Conservation (phyloP, 2,113 vertebrate genomes). For the Dissostichus mawsoni region DNA sequence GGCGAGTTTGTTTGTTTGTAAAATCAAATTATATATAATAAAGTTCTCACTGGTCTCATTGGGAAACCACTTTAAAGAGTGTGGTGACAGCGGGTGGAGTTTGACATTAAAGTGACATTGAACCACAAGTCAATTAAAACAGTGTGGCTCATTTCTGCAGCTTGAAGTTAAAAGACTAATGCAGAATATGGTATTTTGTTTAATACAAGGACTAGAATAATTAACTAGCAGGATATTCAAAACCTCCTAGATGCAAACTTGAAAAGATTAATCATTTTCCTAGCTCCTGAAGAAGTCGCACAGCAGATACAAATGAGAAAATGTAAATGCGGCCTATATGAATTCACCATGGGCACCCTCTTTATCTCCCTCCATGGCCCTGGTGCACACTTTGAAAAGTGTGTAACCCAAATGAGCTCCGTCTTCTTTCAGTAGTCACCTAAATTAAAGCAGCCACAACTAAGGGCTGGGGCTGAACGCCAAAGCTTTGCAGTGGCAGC, state of each 20-base stretch:
- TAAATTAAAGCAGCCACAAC: slow-evolving; percentile 80
- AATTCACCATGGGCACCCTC: slow-evolving; percentile 32
- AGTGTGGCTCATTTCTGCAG: slow-evolving; percentile 20
- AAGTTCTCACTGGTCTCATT: slow-evolving; percentile 57
- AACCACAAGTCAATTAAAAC: slow-evolving; percentile 52
- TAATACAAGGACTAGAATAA: background rate
- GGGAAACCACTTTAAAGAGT: slow-evolving; percentile 57
- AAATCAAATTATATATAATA: slow-evolving; percentile 33
- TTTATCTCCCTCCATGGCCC: slow-evolving; percentile 52
- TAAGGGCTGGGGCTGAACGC: slow-evolving; percentile 79
- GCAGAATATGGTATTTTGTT: background rate
- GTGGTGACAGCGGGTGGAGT: slow-evolving; percentile 60
- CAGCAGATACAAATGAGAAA: slow-evolving; percentile 60
- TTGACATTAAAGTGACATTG: slow-evolving; percentile 46
- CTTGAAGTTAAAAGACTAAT: slow-evolving; percentile 18
- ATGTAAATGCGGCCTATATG: slow-evolving; percentile 55
- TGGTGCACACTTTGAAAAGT: slow-evolving; percentile 41
- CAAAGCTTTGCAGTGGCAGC: slow-evolving; percentile 80
- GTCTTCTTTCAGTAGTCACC: slow-evolving; percentile 73
- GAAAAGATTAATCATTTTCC: slow-evolving; percentile 47
- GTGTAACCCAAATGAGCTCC: slow-evolving; percentile 67
- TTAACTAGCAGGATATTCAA: background rate
- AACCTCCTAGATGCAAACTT: slow-evolving; percentile 26
- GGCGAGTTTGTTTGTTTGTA: slow-evolving; percentile 3
- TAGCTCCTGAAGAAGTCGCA: slow-evolving; percentile 18